phyloP scores from a whole-genome alignment of 2,797 vertebrate genomes.

The Capromys pilorides region DNA sequence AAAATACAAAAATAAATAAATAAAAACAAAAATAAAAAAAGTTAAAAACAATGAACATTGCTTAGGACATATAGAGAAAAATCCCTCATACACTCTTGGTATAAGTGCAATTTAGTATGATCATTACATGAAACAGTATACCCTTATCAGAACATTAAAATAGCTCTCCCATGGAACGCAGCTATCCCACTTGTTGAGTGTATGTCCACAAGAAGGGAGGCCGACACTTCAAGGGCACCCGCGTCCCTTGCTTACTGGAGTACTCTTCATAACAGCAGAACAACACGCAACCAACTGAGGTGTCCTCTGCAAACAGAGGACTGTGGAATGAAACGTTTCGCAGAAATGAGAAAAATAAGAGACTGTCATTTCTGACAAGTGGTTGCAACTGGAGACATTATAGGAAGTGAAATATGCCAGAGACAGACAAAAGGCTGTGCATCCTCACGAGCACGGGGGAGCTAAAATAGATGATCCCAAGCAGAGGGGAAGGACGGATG shows the following conservation, averaged over 20 bases:
- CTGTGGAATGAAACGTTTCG: not conserved
- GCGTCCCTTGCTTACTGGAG: not conserved
- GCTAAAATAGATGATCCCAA: not conserved
- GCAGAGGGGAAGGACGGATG: not conserved
- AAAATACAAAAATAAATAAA: no score
- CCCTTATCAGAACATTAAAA: not conserved
- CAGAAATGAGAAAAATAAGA: not conserved
- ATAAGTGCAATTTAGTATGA: not conserved
- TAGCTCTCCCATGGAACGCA: not conserved
- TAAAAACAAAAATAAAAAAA: not conserved
- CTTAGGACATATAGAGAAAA: not conserved
- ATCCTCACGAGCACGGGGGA: not conserved
- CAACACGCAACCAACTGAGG: not conserved
- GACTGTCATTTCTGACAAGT: not conserved
- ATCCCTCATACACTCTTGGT: not conserved
- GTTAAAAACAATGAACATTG: no score
- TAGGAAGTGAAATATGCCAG: not conserved
- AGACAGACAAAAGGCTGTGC: not conserved
- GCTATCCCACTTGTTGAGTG: not conserved
- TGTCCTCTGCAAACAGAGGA: not conserved
- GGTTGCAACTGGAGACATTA: not conserved
- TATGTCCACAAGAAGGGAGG: not conserved
- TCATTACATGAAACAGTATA: not conserved
- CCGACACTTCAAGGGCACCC: not conserved
- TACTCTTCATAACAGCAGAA: not conserved